Conservation (phyloP, 2,797 vertebrate genomes). For the Pangasius sanitwongsei region DNA sequence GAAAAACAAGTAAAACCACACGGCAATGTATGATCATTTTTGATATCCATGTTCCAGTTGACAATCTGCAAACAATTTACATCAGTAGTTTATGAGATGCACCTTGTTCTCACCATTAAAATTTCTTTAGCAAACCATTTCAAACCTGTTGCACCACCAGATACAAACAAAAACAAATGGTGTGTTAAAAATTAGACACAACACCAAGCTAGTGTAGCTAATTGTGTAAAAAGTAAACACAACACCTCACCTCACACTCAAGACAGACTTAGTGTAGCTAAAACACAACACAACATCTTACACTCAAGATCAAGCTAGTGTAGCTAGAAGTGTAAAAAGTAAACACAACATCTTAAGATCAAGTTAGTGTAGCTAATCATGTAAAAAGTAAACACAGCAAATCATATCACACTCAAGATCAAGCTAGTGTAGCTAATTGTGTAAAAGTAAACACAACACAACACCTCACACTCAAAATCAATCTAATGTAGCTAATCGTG, state of each 20-base stretch:
- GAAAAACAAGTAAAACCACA: background rate
- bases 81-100: background rate
- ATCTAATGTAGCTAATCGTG: too few relatives aligned
- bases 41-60: background rate
- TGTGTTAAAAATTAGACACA: background rate
- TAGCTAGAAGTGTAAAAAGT: background rate
- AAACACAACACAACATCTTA: background rate
- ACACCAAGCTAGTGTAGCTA: background rate
- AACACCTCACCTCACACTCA: background rate
- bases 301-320: background rate
- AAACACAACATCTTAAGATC: background rate
- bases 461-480: too few relatives aligned
- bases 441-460: too few relatives aligned
- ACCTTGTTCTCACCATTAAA: too few relatives aligned
- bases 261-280: background rate
- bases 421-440: background rate
- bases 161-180: background rate
- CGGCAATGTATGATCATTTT: background rate
- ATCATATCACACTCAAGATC: background rate
- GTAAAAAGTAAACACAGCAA: background rate
- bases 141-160: background rate
- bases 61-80: background rate
- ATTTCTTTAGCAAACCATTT: background rate
- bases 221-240: background rate
- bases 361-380: background rate